These are phyloP conservation scores for Bovichtus diacanthus DNA, from an alignment of 2,797 vertebrate species.

Conservation along the genomic window DNA sequence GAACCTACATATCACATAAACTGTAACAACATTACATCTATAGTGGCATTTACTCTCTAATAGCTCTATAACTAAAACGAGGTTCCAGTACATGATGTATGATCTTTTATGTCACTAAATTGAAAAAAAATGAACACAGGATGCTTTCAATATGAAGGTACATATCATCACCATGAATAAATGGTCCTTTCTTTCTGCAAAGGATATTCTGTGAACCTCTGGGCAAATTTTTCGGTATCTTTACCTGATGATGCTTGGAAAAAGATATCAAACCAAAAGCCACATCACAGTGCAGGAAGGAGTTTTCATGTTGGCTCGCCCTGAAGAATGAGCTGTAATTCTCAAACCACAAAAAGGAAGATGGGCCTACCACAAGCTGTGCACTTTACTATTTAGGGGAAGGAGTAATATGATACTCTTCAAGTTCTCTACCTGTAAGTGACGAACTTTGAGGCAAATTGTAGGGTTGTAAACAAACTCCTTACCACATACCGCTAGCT, in stretches of 20 bases:
- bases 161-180: background rate
- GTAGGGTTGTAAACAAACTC: constrained; percentile 16
- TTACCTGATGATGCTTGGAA: constrained; percentile 17
- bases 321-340: constrained; percentile 45
- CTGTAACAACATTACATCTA: background rate
- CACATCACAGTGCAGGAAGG: constrained; percentile 64
- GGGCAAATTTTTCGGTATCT: background rate
- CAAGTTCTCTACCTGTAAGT: constrained; percentile 43
- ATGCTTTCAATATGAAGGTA: constrained; percentile 3
- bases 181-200: background rate
- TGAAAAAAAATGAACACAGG: background rate
- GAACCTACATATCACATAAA: background rate
- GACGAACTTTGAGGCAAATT: constrained; percentile 2
- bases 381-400: constrained; percentile 24
- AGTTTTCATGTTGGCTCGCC: constrained; percentile 31
- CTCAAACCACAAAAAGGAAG: constrained; percentile 54
- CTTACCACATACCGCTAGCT: background rate
- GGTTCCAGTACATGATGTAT: background rate
- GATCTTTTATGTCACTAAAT: background rate
- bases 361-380: constrained; percentile 43
- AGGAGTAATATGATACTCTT: constrained; percentile 43
- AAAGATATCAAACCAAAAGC: constrained; percentile 28
- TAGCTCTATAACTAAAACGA: background rate
- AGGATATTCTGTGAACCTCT: background rate
- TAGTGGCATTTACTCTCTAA: background rate